Evolutionary conservation across 2,797 vertebrate species (phyloP), one percentile per base, ranked within the genome.

Genomic region (Atherinosoma microstoma): DNA sequence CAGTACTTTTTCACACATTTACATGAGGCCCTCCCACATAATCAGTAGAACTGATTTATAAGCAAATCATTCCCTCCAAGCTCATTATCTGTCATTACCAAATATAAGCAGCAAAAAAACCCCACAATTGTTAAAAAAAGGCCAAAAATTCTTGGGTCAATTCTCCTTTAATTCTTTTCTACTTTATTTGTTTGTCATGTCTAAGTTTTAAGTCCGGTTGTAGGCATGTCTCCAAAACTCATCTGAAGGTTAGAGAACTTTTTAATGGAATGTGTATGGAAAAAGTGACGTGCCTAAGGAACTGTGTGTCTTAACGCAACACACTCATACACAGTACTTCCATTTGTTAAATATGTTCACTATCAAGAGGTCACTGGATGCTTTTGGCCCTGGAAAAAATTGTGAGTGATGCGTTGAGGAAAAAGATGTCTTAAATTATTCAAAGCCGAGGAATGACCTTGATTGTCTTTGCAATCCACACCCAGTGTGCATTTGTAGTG

Each of bases 371-470:
- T 81, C 76, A 78, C 75, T 59, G 45, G 24, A 36, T 66, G 61
- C 63, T 83, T 86, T 70, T 68, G 64, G 62, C 74, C 45, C 74
- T 36, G 15, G 38, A 49, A 77, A 75, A 69, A 84, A 76, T 47
- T 35, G 13, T 29, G 40, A 77, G 64, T 59, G 61, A 85, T 88
- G 59, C 70, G 66, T 85, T 75, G 69, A 69, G 67, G 61, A 76
- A 84, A 87, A 84, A 87, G 64, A 75, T 64, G 62, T 77, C 72
- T 61, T 91, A 70, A 91, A 87, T 91, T 88, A 91, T 93, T 87
- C 80, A 91, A 53, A 77, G 58, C n/a, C 0, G 34, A 62, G 75
- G 61, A 80, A 87, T 89, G 86, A 93, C 92, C 92, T 92, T 93
- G 85, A 79, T 67, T 83, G 92, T 83, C 87, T 85, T 91, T 92